Conservation (phyloP, 2,888 invertebrate species). For the Tetanocera ferruginea region DNA sequence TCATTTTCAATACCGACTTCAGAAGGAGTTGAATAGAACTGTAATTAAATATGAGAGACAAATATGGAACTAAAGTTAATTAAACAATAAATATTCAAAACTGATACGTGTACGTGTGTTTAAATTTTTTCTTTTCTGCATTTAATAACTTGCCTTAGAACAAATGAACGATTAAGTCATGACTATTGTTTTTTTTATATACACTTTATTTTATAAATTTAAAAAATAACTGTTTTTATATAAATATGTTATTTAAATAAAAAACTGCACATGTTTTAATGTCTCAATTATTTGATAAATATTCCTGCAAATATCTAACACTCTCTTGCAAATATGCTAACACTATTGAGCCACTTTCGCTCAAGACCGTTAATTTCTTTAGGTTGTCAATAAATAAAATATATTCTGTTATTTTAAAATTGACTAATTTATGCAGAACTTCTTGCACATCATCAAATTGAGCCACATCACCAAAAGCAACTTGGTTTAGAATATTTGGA, state of each 20-base stretch:
- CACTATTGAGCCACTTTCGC: slow-evolving; percentile 58
- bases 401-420: slow-evolving; percentile 62
- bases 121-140: too few species aligned
- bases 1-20: slow-evolving; percentile 44
- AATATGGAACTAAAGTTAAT: slow-evolving; percentile 30
- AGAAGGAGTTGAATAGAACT: slow-evolving; percentile 60
- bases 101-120: too few species aligned
- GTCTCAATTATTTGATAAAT: slow-evolving; percentile 29
- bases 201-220: neutral
- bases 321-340: slow-evolving; percentile 58
- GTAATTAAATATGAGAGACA: slow-evolving; percentile 45
- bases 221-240: too few species aligned
- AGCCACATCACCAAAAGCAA: slow-evolving; percentile 65
- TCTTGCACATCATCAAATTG: slow-evolving; percentile 56
- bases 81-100: too few species aligned
- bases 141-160: too few species aligned
- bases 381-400: slow-evolving; percentile 53
- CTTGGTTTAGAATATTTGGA: slow-evolving; percentile 66
- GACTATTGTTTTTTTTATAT: too few species aligned
- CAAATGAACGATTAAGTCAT: too few species aligned
- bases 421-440: slow-evolving; percentile 55
- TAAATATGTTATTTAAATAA: neutral
- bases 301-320: slow-evolving; percentile 51
- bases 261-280: neutral
- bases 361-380: slow-evolving; percentile 50